Evolutionary conservation across 1,140 invertebrate genomes (phyloP).

Genomic region (Episyrphus balteatus): DNA sequence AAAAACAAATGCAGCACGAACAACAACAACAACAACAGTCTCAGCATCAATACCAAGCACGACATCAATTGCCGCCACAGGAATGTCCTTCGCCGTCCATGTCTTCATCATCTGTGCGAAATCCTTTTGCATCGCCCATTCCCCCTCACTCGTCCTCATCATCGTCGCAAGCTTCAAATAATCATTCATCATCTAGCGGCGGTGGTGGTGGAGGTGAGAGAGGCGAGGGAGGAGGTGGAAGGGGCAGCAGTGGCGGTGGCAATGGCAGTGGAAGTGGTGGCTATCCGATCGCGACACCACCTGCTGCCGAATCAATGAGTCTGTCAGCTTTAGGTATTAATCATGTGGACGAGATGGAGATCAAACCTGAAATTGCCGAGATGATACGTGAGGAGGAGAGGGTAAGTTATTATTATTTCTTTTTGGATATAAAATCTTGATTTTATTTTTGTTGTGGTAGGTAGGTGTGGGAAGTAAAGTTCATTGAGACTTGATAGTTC

Average conservation of each 20-base stretch:
- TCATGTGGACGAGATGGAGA: conserved; percentile 68
- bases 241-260: conserved; percentile 17
- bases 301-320: conserved; percentile 26
- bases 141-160: conserved; percentile 15
- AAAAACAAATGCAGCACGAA: not conserved
- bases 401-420: conserved; percentile 52
- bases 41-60: conserved; percentile 3
- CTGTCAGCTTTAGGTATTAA: not conserved
- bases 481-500: too few species aligned
- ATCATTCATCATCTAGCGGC: conserved; percentile 28
- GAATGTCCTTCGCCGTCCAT: conserved; percentile 28
- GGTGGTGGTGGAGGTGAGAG: conserved; percentile 25
- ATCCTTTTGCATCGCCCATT: conserved; percentile 32
- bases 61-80: conserved; percentile 10
- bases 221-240: conserved; percentile 25
- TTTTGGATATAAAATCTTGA: too few species aligned
- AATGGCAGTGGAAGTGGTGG: conserved; percentile 11
- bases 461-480: too few species aligned
- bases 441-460: too few species aligned
- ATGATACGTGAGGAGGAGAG: conserved; percentile 91
- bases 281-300: conserved; percentile 5
- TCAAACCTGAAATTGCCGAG: conserved; percentile 85
- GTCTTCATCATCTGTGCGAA: conserved; percentile 30
- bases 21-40: conserved; percentile 12
- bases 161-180: conserved; percentile 22